Percentiles rank a stretch among this genome's conserved stretches.
Evolutionary conservation across 2,113 vertebrate genomes (phyloP).

Genomic region (Capreolus pygargus): DNA sequence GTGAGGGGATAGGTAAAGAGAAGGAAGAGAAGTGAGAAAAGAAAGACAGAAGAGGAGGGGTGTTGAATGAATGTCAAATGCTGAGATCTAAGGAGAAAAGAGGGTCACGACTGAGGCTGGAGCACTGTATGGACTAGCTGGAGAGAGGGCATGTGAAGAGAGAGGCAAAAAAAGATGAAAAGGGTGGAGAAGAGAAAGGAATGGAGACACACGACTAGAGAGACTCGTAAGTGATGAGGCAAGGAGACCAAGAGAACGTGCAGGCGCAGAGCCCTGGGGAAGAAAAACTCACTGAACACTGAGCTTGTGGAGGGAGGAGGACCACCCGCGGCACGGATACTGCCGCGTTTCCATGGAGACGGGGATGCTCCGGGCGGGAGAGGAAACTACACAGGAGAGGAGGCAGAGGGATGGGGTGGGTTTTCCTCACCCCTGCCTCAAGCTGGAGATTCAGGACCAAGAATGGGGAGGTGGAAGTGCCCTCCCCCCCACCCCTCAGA

Average conservation of each 20-base stretch:
- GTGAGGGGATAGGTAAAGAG: background rate
- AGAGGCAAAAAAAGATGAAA: background rate
- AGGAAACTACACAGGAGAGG: background rate
- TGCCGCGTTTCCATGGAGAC: slow-evolving; percentile 61
- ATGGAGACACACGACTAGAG: background rate
- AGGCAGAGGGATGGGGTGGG: background rate
- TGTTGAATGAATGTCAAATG: background rate
- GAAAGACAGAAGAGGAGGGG: background rate
- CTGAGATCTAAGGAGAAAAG: background rate
- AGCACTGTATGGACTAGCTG: background rate
- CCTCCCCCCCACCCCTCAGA: background rate
- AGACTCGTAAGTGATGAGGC: background rate
- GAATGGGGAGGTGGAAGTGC: background rate
- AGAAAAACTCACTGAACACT: background rate
- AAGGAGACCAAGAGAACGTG: background rate
- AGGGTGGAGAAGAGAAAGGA: background rate
- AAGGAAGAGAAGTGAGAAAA: background rate
- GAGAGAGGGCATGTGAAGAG: background rate
- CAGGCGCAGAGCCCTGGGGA: background rate
- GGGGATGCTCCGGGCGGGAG: background rate
- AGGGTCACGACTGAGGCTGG: background rate
- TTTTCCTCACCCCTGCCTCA: background rate
- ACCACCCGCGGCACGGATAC: background rate
- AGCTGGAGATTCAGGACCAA: background rate
- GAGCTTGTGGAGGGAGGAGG: background rate